Conservation (phyloP, 2,113 vertebrate genomes). For the Prunella himalayana region DNA sequence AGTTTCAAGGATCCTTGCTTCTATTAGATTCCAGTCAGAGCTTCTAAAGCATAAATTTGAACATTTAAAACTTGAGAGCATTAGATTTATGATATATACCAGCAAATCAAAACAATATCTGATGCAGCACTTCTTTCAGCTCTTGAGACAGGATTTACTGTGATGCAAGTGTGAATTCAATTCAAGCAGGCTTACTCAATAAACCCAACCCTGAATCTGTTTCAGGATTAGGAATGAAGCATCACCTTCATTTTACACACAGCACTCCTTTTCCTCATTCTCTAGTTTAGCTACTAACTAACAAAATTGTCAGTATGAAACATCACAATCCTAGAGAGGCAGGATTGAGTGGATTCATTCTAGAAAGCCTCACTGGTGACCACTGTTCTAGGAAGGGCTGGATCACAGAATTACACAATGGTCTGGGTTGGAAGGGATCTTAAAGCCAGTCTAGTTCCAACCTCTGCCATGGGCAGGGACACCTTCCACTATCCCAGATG, state of each 20-base stretch:
- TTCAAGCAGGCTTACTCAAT: neutral
- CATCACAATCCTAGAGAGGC: neutral
- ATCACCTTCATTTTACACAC: neutral
- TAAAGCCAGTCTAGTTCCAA: rapidly evolving
- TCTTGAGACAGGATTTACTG: neutral
- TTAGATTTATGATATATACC: neutral
- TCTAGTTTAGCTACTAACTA: neutral
- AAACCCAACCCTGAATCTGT: neutral
- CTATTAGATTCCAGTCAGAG: neutral
- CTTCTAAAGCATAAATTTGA: neutral
- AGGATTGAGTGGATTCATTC: neutral
- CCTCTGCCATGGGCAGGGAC: neutral
- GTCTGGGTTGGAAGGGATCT: neutral
- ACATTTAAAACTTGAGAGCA: neutral
- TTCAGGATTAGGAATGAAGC: neutral
- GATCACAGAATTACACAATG: neutral
- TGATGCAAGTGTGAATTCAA: neutral
- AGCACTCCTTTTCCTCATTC: neutral
- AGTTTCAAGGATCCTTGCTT: neutral
- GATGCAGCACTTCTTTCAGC: neutral
- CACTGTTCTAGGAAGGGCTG: neutral
- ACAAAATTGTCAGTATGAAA: neutral
- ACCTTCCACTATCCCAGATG: neutral
- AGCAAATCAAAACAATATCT: neutral
- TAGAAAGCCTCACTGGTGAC: neutral